phyloP scores from a whole-genome alignment of 2,113 vertebrate species.

The Corythaeola cristata region DNA sequence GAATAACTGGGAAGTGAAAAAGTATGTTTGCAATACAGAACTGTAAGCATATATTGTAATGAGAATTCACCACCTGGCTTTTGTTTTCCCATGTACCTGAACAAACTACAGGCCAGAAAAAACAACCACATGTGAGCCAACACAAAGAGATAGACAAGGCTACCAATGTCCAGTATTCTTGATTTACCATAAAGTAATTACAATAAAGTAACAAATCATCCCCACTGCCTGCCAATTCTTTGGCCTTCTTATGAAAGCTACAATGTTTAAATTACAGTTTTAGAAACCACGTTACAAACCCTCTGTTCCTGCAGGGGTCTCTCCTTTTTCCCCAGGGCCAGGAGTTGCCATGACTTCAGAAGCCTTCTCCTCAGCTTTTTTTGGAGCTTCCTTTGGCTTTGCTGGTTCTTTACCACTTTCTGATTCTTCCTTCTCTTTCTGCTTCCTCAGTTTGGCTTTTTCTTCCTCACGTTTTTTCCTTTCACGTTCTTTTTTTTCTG shows the following conservation, averaged over 20 bases:
- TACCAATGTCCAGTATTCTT: not conserved
- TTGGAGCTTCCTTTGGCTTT: slow-evolving; percentile 68
- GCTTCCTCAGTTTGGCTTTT: slow-evolving; percentile 82
- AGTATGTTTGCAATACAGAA: not conserved
- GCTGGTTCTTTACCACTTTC: slow-evolving; percentile 78
- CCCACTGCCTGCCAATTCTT: not conserved
- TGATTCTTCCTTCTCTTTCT: slow-evolving; percentile 87
- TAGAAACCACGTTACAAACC: slow-evolving; percentile 73
- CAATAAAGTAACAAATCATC: not conserved
- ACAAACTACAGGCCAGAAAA: not conserved
- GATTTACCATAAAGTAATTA: not conserved
- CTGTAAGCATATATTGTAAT: not conserved
- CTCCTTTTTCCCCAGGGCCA: slow-evolving; percentile 77
- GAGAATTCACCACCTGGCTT: not conserved
- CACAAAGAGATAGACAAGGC: not conserved
- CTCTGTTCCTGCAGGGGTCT: slow-evolving; percentile 71
- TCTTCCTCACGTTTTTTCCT: slow-evolving; percentile 92
- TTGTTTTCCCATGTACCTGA: not conserved
- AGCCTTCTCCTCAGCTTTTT: slow-evolving; percentile 61
- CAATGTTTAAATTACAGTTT: not conserved
- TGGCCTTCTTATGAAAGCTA: not conserved
- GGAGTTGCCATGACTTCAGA: slow-evolving; percentile 14
- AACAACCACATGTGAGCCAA: not conserved
- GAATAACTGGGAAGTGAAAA: not conserved
- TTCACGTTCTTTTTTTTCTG: slow-evolving; percentile 96